phyloP scores from a whole-genome alignment of 2,113 vertebrate genomes.

The Puma concolor region DNA sequence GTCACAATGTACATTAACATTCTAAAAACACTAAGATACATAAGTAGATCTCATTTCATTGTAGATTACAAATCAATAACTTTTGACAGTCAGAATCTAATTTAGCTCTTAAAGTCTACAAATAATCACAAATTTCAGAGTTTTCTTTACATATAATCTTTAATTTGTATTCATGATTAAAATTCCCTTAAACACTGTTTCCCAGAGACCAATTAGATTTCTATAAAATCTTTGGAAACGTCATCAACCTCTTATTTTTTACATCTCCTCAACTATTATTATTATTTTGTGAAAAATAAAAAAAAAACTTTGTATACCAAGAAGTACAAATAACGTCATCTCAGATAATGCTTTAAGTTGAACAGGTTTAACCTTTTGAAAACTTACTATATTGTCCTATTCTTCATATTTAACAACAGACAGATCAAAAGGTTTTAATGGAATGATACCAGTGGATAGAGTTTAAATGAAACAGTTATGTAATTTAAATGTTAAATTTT shows the following conservation, averaged over 20 bases:
- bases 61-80: conserved; percentile 35
- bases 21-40: neutral
- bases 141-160: neutral
- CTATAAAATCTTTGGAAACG: conserved; percentile 11
- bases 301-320: neutral
- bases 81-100: neutral
- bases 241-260: neutral
- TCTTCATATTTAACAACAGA: neutral
- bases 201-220: conserved; percentile 26
- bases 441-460: neutral
- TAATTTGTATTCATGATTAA: conserved; percentile 2
- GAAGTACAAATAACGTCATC: neutral
- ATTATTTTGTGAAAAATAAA: neutral
- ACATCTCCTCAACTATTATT: neutral
- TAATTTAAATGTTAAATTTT: conserved; percentile 43
- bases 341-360: conserved; percentile 4
- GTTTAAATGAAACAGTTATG: conserved; percentile 14
- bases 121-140: conserved; percentile 47
- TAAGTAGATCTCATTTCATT: neutral
- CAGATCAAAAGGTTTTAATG: neutral
- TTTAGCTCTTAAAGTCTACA: conserved; percentile 5
- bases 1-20: neutral
- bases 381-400: neutral
- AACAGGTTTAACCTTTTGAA: neutral
- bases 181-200: conserved; percentile 7